phyloP scores from a whole-genome alignment of 2,797 vertebrate genomes.

The Trematomus bernacchii region DNA sequence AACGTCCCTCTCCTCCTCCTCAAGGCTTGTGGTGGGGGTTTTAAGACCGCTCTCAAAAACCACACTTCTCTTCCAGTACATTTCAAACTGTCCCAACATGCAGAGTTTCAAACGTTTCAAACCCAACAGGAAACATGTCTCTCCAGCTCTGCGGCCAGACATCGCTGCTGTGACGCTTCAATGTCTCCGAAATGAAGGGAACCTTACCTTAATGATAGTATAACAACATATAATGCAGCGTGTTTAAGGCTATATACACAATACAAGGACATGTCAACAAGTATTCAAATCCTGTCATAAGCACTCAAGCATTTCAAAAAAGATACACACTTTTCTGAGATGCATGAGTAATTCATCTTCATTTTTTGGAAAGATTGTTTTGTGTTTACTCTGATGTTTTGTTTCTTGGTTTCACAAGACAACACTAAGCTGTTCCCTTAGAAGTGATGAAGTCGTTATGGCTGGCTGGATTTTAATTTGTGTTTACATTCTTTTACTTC shows the following conservation, averaged over 20 bases:
- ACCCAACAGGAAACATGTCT: conserved; percentile 36
- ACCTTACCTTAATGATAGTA: conserved; percentile 7
- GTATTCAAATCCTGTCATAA: neutral
- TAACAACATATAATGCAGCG: neutral
- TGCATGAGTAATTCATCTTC: neutral
- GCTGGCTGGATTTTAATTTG: too few species aligned
- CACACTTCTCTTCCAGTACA: conserved; percentile 71
- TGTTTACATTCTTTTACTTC: too few species aligned
- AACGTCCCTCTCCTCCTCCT: conserved; percentile 47
- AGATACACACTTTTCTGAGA: neutral
- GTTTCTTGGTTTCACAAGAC: conserved; percentile 4
- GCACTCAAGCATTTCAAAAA: neutral
- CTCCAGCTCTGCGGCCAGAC: conserved; percentile 30
- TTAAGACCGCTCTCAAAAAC: conserved; percentile 63
- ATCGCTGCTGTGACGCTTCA: conserved; percentile 12
- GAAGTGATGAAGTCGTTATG: too few species aligned
- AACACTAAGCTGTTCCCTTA: neutral
- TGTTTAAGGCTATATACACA: neutral
- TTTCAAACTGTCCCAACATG: conserved; percentile 49
- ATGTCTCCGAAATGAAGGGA: conserved; percentile 2
- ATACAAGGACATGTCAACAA: neutral
- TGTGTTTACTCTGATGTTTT: neutral
- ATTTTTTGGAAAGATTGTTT: conserved; percentile 5
- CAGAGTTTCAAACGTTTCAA: conserved; percentile 53
- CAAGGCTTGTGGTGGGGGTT: conserved; percentile 54